phyloP scores from a whole-genome alignment of 2,113 vertebrate genomes.

The Ptychochromis oligacanthus region DNA sequence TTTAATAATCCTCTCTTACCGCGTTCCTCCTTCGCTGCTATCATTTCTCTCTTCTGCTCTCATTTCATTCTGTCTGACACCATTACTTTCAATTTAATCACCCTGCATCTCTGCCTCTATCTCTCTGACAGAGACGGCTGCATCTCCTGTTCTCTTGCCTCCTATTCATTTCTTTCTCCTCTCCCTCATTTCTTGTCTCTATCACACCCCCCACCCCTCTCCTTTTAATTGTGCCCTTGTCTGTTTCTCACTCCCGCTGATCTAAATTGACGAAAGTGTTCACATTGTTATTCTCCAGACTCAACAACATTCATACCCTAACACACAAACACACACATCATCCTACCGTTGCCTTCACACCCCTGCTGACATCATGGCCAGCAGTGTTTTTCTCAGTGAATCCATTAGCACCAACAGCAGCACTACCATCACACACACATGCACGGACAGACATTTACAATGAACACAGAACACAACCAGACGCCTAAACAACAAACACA shows the following conservation, averaged over 20 bases:
- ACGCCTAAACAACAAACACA: conserved; percentile 33
- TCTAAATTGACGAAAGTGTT: conserved; percentile 60
- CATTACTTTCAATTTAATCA: conserved; percentile 28
- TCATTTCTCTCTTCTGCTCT: conserved; percentile 9
- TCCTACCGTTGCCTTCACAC: conserved; percentile 58
- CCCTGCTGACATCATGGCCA: conserved; percentile 68
- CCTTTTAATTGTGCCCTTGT: conserved; percentile 36
- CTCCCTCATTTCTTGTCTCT: neutral
- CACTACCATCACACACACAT: neutral
- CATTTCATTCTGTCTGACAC: conserved; percentile 17
- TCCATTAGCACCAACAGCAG: conserved; percentile 60
- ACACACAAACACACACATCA: conserved; percentile 16
- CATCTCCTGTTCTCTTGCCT: neutral
- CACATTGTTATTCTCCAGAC: conserved; percentile 58
- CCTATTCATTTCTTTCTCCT: conserved; percentile 8
- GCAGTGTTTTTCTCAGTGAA: conserved; percentile 58
- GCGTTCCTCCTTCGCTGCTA: neutral
- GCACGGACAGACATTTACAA: conserved; percentile 8
- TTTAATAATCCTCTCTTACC: conserved; percentile 11
- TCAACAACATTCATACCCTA: conserved; percentile 31
- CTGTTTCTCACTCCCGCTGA: conserved; percentile 54
- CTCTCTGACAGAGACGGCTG: neutral
- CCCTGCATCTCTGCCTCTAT: neutral
- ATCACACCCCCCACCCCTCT: neutral
- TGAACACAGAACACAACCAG: conserved; percentile 11